These are phyloP conservation scores for Acropternis orthonyx DNA, from an alignment of 2,797 vertebrate genomes.

Conservation along the genomic window DNA sequence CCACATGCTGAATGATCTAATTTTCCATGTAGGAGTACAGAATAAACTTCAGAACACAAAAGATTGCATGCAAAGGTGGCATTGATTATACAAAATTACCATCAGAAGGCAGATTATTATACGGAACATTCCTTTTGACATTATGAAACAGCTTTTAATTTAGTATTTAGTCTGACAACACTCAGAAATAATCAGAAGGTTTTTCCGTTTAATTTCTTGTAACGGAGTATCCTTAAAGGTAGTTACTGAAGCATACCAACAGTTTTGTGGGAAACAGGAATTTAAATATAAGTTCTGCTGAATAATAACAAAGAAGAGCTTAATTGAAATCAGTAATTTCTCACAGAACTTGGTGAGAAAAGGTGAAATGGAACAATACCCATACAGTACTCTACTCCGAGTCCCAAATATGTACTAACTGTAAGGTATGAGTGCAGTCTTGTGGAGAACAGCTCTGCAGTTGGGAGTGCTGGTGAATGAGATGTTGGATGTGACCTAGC, in stretches of 20 bases:
- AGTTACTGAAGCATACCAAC: neutral
- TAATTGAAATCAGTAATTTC: neutral
- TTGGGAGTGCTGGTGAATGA: neutral
- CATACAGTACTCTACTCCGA: neutral
- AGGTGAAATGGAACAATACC: neutral
- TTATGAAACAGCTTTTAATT: constrained; percentile 19
- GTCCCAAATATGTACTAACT: neutral
- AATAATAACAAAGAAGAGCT: neutral
- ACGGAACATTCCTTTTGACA: constrained; percentile 14
- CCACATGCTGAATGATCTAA: constrained; percentile 31
- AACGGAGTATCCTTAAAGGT: neutral
- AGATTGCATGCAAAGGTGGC: neutral
- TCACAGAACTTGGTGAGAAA: neutral
- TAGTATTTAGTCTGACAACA: constrained; percentile 21
- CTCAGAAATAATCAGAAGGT: neutral
- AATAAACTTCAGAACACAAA: constrained; percentile 48
- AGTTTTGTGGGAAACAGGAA: neutral
- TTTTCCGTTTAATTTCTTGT: constrained; percentile 5
- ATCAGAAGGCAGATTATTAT: constrained; percentile 11
- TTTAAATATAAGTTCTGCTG: neutral
- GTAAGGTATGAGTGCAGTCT: neutral
- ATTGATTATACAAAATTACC: constrained; percentile 50
- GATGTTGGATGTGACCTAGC: neutral
- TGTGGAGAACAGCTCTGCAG: neutral
- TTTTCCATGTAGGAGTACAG: constrained; percentile 10